Evolutionary conservation across 1,140 invertebrate genomes (phyloP).

Genomic region (Cotesia glomerata): DNA sequence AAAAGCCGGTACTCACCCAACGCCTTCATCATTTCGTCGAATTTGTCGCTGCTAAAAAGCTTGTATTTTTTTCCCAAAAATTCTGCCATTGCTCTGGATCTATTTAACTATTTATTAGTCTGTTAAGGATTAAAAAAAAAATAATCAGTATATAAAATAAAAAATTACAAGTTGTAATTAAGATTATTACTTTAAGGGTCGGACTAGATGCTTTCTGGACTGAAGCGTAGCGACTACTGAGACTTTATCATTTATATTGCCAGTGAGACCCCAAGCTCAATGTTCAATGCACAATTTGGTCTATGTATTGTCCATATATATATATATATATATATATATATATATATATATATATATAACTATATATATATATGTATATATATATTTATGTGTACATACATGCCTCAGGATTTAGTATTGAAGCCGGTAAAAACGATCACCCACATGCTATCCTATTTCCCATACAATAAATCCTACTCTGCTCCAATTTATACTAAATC

Average conservation of each 20-base stretch:
- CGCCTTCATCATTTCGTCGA: constrained; percentile 87
- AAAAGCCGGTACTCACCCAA: constrained; percentile 69
- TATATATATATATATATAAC: neutral
- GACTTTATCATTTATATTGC: no score
- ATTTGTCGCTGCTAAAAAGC: constrained; percentile 77
- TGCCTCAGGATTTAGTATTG: no score
- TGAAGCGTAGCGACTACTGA: constrained; percentile 26
- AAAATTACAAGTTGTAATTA: no score
- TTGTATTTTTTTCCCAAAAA: constrained; percentile 78
- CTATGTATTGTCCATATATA: constrained; percentile 1
- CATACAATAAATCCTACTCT: no score
- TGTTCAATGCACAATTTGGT: constrained; percentile 1
- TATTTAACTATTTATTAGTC: no score
- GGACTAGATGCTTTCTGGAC: neutral
- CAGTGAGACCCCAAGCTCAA: neutral
- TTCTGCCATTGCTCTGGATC: constrained; percentile 25
- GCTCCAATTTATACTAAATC: no score
- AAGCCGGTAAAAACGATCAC: no score
- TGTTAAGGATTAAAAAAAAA: no score
- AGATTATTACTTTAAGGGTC: constrained; percentile 4
- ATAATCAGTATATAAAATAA: no score
- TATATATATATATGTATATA: neutral
- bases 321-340: neutral
- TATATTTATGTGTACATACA: no score
- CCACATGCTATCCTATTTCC: no score